Base-by-base conservation (phyloP, 2,113 vertebrate species). In the Siniperca chuatsi region DNA sequence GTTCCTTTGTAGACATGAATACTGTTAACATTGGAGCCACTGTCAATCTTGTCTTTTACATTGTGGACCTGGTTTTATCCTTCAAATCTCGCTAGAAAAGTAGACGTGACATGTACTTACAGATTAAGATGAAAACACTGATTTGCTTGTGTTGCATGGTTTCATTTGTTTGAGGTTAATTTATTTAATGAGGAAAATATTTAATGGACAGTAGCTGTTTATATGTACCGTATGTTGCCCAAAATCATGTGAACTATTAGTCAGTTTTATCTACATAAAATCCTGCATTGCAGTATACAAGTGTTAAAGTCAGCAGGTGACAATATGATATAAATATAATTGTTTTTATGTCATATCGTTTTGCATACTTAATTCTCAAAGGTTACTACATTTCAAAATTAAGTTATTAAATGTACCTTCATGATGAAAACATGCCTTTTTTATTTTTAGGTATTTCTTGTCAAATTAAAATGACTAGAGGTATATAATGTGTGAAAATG, bases 21-120 rank as follows among this genome's bases (percentile, higher is more conserved):
- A 92, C 92, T 1, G 55, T 95, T 33, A 92, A 90, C 9, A 80
- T 95, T 44, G 92, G 96, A 78, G 94, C 95, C 42, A 90, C 90
- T 74, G 88, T 96, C 72, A 97, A 96, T 83, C 84, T 96, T 48
- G 58, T 96, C 0, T 85, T 96, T 37, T 97, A 96, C 70, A 37
- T 89, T 5, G 93, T 96, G 35, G 96, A 97, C 75, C 55, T 96
- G 11, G 29, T 95, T 50, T 95, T 94, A 44, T 94, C 95, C 40
- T 74, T 92, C 54, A 90, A 78, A 35, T 57, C 46, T 29, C n/a
- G 48, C 20, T 81, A 72, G 46, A 85, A 82, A 61, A 52, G 6
- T 18, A 23, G 6, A 54, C 23, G 11, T 15, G 15, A 25, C 13
- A 40, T 11, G 9, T 21, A 21, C 21, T 8, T 7, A 1, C 7